Conservation (phyloP, 1,140 invertebrate genomes). For the Sycophila sp. region DNA sequence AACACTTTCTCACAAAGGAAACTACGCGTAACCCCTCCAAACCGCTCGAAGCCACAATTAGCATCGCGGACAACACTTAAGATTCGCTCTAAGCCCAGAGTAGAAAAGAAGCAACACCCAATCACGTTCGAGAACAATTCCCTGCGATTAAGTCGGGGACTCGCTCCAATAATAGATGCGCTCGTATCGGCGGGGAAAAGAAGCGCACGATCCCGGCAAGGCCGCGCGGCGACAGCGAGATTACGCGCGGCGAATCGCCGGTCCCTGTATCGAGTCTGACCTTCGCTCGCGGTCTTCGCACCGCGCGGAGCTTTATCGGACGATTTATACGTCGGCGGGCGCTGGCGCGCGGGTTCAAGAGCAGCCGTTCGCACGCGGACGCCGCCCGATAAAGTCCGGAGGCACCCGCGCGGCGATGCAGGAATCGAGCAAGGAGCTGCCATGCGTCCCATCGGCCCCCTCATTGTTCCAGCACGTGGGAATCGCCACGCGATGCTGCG, state of each 20-base stretch:
- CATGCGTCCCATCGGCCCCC: no score
- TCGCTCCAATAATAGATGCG: conserved; percentile 13
- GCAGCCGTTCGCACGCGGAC: conserved; percentile 27
- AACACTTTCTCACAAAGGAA: no score
- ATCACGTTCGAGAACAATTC: neutral
- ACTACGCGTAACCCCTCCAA: no score
- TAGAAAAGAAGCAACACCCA: neutral
- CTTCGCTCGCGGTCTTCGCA: conserved; percentile 27
- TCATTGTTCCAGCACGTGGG: no score
- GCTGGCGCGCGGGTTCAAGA: conserved; percentile 35
- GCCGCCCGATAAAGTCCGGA: neutral
- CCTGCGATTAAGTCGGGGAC: neutral
- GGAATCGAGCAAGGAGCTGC: no score
- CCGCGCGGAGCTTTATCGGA: conserved; percentile 15
- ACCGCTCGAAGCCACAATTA: no score
- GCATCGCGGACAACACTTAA: no score
- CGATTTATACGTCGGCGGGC: neutral
- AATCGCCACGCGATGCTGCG: neutral
- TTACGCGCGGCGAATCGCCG: conserved; percentile 17
- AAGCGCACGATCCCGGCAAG: neutral
- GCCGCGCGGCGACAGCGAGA: neutral
- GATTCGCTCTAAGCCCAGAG: no score
- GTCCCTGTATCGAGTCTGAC: conserved; percentile 39
- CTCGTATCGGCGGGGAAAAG: neutral
- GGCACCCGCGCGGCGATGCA: conserved; percentile 17